phyloP scores from a whole-genome alignment of 2,797 vertebrate genomes.

The Poecile montanus region DNA sequence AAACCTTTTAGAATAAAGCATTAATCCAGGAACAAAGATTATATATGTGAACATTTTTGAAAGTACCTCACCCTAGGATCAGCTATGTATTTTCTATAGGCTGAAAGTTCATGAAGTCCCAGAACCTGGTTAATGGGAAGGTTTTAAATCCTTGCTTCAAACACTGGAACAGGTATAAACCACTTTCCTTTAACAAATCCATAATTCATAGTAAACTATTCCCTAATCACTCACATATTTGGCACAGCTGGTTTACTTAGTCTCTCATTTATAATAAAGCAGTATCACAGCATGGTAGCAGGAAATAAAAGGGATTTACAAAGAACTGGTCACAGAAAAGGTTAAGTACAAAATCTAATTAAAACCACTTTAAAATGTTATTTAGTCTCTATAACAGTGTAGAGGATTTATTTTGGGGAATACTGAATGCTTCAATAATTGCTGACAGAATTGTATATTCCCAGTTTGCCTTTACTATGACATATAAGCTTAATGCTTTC shows the following conservation, averaged over 20 bases:
- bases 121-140: background rate
- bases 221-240: background rate
- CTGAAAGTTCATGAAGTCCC: background rate
- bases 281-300: constrained; percentile 28
- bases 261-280: constrained; percentile 6
- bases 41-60: background rate
- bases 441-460: background rate
- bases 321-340: constrained; percentile 21
- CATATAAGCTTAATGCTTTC: background rate
- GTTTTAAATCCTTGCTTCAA: background rate
- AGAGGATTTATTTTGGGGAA: background rate
- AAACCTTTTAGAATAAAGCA: background rate
- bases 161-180: background rate
- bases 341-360: constrained; percentile 49
- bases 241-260: constrained; percentile 7
- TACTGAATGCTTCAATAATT: background rate
- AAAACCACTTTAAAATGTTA: constrained; percentile 9
- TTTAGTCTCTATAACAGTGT: background rate
- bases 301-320: constrained; percentile 49
- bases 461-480: background rate
- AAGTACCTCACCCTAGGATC: background rate
- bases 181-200: background rate
- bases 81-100: background rate
- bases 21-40: background rate
- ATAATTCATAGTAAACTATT: background rate